Conservation (phyloP, 2,113 vertebrate species). For the Thunnus thynnus region DNA sequence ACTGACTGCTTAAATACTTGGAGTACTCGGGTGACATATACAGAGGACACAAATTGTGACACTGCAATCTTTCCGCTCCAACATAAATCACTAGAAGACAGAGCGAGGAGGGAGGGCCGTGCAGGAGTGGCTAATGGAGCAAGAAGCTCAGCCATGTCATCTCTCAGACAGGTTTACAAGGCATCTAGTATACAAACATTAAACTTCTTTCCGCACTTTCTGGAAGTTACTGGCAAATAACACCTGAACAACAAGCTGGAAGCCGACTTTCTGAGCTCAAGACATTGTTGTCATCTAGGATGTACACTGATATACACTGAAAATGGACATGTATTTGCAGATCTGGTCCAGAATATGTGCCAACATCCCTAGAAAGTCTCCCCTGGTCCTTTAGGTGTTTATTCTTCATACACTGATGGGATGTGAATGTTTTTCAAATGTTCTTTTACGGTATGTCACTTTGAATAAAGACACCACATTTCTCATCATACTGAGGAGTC, state of each 20-base stretch:
- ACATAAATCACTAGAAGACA: conserved; percentile 64
- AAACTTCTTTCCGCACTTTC: conserved; percentile 50
- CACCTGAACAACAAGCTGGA: conserved; percentile 43
- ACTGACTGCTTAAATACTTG: conserved; percentile 21
- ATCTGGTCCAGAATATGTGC: conserved; percentile 12
- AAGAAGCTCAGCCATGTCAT: conserved; percentile 48
- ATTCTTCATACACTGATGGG: neutral
- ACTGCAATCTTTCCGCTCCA: conserved; percentile 54
- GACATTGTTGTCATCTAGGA: conserved; percentile 12
- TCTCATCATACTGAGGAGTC: neutral
- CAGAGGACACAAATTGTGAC: conserved; percentile 54
- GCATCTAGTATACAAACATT: conserved; percentile 50
- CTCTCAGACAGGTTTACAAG: conserved; percentile 60
- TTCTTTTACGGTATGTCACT: neutral
- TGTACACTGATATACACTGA: conserved; percentile 24
- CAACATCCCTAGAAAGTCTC: neutral
- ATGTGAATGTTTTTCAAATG: neutral
- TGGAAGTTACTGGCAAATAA: conserved; percentile 47
- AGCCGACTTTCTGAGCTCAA: conserved; percentile 42
- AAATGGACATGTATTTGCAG: conserved; percentile 17
- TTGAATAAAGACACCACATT: neutral
- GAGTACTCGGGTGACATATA: conserved; percentile 40
- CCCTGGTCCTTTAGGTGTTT: neutral
- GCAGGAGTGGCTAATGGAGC: conserved; percentile 56
- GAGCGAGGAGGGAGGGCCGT: conserved; percentile 22